Evolutionary conservation across 2,888 invertebrate genomes (phyloP).

Genomic region (Cosmia pyralina): DNA sequence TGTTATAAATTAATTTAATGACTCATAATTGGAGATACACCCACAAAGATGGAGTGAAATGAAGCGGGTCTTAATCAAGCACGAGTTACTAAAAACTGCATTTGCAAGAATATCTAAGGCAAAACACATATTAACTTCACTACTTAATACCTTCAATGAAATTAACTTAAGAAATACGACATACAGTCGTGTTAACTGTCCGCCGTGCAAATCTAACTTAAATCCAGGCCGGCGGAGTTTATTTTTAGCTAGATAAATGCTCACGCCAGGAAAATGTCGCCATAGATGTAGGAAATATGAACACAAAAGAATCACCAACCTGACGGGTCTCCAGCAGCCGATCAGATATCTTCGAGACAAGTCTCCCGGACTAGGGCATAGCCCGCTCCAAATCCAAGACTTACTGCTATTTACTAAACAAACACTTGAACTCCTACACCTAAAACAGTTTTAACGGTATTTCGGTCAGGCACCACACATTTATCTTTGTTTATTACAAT

Average conservation of each 20-base stretch:
- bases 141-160: not conserved
- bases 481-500: slow-evolving; percentile 46
- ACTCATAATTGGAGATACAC: not conserved
- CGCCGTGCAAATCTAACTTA: slow-evolving; percentile 4
- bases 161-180: not conserved
- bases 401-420: slow-evolving; percentile 37
- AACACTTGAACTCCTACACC: slow-evolving; percentile 51
- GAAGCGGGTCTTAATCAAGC: not conserved
- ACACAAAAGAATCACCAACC: slow-evolving; percentile 41
- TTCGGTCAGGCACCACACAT: slow-evolving; percentile 50
- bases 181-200: slow-evolving; percentile 16
- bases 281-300: slow-evolving; percentile 3
- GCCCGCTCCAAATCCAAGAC: slow-evolving; percentile 41
- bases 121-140: not conserved
- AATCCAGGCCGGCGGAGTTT: slow-evolving; percentile 20
- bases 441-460: slow-evolving; percentile 50
- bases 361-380: slow-evolving; percentile 52
- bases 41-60: not conserved
- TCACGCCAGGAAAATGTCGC: slow-evolving; percentile 1
- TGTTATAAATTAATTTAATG: too few species aligned
- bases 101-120: not conserved
- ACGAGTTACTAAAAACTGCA: not conserved
- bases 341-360: slow-evolving; percentile 40
- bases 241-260: slow-evolving; percentile 38
- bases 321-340: slow-evolving; percentile 56